phyloP scores from a whole-genome alignment of 1,140 invertebrate species.

The Adoxophyes honmai region DNA sequence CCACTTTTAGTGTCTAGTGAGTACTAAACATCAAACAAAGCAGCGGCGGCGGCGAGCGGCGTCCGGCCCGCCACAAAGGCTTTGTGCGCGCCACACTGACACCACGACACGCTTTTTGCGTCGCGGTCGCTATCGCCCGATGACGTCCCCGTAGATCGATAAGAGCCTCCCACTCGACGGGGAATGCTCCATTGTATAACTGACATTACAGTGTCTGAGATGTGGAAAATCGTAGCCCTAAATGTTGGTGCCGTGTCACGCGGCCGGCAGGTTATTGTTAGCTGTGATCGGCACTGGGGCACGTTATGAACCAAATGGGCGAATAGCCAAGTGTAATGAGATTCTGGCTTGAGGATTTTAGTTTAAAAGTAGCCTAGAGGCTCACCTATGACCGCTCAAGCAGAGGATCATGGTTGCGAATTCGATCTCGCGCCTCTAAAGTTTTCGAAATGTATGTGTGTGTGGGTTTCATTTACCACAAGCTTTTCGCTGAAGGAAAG shows the following conservation, averaged over 20 bases:
- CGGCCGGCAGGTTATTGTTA: conserved; percentile 20
- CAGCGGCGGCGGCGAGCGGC: conserved; percentile 53
- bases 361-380: no score
- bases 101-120: conserved; percentile 75
- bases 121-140: conserved; percentile 66
- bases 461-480: no score
- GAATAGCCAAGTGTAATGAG: no score
- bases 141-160: conserved; percentile 74
- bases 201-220: conserved; percentile 67
- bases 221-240: conserved; percentile 67
- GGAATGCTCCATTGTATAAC: conserved; percentile 67
- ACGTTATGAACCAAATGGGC: no score
- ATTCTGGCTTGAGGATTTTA: no score
- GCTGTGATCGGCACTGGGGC: conserved; percentile 1
- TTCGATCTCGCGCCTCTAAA: no score
- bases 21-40: conserved; percentile 67
- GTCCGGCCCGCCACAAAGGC: conserved; percentile 71
- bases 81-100: conserved; percentile 68
- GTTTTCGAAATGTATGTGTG: no score
- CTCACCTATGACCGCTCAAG: no score
- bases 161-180: conserved; percentile 66
- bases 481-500: no score
- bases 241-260: conserved; percentile 38
- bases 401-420: no score
- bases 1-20: conserved; percentile 52